Evolutionary conservation across 2,888 invertebrate genomes (phyloP), one percentile per base, ranked within the genome.

Genomic region (Drosophila suboccidentalis): DNA sequence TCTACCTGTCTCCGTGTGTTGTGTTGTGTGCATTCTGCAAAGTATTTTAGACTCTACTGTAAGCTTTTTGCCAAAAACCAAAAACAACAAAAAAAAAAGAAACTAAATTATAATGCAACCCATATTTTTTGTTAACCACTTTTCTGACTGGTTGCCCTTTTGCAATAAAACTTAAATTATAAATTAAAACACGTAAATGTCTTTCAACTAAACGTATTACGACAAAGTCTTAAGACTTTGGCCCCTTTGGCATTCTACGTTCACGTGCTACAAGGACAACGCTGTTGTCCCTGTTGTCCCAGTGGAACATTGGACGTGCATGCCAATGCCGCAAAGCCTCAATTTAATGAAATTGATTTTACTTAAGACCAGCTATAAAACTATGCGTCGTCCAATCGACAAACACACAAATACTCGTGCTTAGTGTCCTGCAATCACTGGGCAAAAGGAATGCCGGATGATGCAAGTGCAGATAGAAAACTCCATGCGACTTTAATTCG

Each of bases 301-400:
- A 8, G 34, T 22, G 34, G 58, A 43, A 75, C 69, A 71, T 54
- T 54, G 70, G 41, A 49, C 64, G 69, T 71, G 72, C 82, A 80
- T 80, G 65, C 53, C 80, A 63, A 71, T 75, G 68, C 54, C 69
- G 54, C 61, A 64, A 63, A 78, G 72, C 66, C 64, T 53, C 60
- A 75, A 87, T 78, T 76, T 67, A 86, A 78, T 75, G 55, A 72
- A 82, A 78, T 82, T 65, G 80, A 82, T 75, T 85, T 82, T 63
- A 71, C 68, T 71, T 63, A 69, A 79, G 80, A 60, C 71, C 61
- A 68, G 47, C 58, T 73, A 70, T 71, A 70, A 71, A 79, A 85
- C 86, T 79, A 77, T 73, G 60, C 58, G 51, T 67, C 36, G 39
- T 11, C 41, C 39, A 36, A 58, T 8, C 65, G 57, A 59, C 49